Evolutionary conservation across 2,797 vertebrate genomes (phyloP).

Genomic region (Enteromius mattozi): DNA sequence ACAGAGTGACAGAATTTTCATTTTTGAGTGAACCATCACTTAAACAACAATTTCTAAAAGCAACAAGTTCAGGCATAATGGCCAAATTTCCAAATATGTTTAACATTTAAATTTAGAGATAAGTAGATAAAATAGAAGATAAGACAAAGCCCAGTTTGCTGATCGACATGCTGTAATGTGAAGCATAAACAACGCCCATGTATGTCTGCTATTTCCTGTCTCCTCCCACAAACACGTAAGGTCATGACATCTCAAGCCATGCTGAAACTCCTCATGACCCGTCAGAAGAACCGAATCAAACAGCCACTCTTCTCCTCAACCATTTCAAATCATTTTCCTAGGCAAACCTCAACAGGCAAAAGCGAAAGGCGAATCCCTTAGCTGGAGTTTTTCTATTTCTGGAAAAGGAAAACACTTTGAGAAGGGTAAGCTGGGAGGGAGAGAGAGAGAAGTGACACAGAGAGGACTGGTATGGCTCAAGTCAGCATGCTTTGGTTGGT

Average conservation of each 20-base stretch:
- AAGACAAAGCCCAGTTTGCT: slow-evolving; percentile 9
- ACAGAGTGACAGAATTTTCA: neutral
- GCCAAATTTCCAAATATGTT: neutral
- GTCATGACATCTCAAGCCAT: slow-evolving; percentile 53
- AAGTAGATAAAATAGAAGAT: slow-evolving; percentile 18
- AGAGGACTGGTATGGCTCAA: slow-evolving; percentile 63
- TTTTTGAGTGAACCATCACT: neutral
- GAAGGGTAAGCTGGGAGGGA: neutral
- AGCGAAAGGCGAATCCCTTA: slow-evolving; percentile 16
- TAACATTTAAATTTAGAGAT: slow-evolving; percentile 1
- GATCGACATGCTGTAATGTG: slow-evolving; percentile 18
- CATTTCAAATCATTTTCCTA: neutral
- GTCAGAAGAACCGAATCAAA: slow-evolving; percentile 23
- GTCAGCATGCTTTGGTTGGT: slow-evolving; percentile 61
- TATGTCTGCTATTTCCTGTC: slow-evolving; percentile 60
- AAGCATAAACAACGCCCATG: slow-evolving; percentile 45
- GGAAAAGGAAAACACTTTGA: slow-evolving; percentile 42
- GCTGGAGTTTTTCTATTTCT: slow-evolving; percentile 45
- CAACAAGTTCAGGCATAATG: neutral
- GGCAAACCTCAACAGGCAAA: neutral
- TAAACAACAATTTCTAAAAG: neutral
- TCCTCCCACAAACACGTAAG: slow-evolving; percentile 52
- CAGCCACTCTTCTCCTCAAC: neutral
- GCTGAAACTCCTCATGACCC: slow-evolving; percentile 18
- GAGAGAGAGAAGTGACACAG: slow-evolving; percentile 26